Conservation (phyloP, 2,113 vertebrate species). For the Theristicus caerulescens region DNA sequence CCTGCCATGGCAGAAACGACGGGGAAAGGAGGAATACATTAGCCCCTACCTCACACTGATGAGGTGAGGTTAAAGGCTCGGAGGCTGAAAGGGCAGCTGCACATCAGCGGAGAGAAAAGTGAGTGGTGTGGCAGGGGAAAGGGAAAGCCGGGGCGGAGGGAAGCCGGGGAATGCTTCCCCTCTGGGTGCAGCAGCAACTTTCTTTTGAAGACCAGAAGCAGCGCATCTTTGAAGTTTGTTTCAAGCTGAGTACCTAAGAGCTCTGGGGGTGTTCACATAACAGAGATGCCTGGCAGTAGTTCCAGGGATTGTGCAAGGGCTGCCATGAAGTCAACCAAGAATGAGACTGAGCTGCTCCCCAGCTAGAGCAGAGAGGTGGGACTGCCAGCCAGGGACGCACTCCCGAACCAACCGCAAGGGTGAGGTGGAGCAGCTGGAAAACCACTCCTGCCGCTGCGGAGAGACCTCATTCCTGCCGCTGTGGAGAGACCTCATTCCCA, state of each 20-base stretch:
- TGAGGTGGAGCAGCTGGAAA: neutral
- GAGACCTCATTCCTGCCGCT: neutral
- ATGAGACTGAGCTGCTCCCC: neutral
- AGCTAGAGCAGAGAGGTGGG: neutral
- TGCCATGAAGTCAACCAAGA: slow-evolving; percentile 15
- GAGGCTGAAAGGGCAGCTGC: neutral
- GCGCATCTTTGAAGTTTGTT: neutral
- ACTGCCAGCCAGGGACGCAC: neutral
- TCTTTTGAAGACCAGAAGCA: neutral
- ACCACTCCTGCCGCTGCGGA: neutral
- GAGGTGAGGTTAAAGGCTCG: neutral
- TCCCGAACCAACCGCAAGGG: neutral
- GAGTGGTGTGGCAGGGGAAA: neutral
- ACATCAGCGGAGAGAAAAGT: neutral
- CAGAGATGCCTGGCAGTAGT: slow-evolving; percentile 8
- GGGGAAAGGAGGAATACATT: neutral
- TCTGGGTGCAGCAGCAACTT: neutral
- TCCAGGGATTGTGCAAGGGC: slow-evolving; percentile 11
- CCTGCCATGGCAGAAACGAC: rapidly evolving
- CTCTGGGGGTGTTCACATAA: neutral
- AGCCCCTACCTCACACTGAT: rapidly evolving
- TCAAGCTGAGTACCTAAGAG: neutral
- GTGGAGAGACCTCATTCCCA: neutral
- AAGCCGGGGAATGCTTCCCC: slow-evolving; percentile 21
- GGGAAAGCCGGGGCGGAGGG: neutral